Conservation (phyloP, 2,888 invertebrate species). For the Nephrotoma guestfalica region DNA sequence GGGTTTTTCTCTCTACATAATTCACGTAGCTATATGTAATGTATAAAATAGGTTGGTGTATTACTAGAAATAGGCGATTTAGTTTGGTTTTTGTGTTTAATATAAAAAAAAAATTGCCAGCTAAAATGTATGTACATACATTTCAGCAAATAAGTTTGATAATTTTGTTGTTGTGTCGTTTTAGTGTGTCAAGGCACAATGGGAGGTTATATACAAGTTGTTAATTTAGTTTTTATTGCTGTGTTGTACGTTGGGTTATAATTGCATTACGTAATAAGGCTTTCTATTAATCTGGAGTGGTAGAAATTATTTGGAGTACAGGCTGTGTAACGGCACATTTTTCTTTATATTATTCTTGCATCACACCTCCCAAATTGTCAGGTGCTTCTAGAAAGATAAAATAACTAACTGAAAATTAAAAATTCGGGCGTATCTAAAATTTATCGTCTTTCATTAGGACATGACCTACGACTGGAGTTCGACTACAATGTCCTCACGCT, state of each 20-base stretch:
- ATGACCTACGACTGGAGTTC: too few species aligned
- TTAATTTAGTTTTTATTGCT: not conserved
- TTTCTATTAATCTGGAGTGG: not conserved
- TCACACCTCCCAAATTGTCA: too few species aligned
- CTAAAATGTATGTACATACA: not conserved
- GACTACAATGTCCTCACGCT: too few species aligned
- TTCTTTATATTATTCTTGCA: too few species aligned
- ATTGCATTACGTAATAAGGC: not conserved
- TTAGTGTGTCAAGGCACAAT: not conserved
- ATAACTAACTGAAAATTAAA: too few species aligned
- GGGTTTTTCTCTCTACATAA: not conserved
- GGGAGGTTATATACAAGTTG: not conserved
- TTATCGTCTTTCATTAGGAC: too few species aligned
- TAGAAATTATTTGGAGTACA: not conserved
- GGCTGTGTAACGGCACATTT: too few species aligned
- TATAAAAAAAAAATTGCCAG: not conserved
- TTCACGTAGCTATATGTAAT: not conserved
- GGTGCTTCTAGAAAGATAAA: too few species aligned
- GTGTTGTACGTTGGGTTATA: not conserved
- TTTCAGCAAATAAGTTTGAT: not conserved
- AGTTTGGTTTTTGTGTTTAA: not conserved
- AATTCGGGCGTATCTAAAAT: too few species aligned
- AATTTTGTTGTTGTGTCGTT: not conserved
- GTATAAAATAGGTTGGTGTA: not conserved
- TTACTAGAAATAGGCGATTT: not conserved